Conservation (phyloP, 2,797 vertebrate genomes). For the Sylvia borin region DNA sequence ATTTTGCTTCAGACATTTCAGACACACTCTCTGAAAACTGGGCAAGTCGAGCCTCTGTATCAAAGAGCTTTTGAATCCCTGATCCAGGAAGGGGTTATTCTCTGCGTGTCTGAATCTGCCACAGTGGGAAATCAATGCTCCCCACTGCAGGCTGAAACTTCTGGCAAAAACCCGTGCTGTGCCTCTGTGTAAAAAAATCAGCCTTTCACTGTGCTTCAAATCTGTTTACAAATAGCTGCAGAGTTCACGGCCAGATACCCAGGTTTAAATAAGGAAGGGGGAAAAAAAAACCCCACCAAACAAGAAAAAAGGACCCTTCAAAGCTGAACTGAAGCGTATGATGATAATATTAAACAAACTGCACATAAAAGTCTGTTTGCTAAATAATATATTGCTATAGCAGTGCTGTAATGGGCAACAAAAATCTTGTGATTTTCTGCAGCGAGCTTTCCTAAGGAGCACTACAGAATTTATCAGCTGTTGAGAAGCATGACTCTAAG, state of each 20-base stretch:
- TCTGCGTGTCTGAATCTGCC: neutral
- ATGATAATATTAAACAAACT: conserved; percentile 1
- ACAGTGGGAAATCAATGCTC: neutral
- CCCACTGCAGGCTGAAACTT: neutral
- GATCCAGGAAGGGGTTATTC: neutral
- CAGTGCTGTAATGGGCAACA: neutral
- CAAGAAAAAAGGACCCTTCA: neutral
- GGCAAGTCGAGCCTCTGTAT: neutral
- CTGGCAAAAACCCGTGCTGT: neutral
- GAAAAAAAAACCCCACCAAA: neutral
- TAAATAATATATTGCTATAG: neutral
- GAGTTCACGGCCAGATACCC: neutral
- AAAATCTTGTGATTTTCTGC: neutral
- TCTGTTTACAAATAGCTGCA: neutral
- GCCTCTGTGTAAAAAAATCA: neutral
- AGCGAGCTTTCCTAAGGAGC: neutral
- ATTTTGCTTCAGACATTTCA: neutral
- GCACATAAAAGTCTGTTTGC: neutral
- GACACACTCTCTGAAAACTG: neutral
- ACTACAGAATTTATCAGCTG: neutral
- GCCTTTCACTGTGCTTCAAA: neutral
- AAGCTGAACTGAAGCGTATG: neutral
- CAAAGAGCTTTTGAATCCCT: neutral
- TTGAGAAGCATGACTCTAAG: neutral
- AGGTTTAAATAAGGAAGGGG: neutral